Percentiles rank a stretch among this genome's conserved stretches.
phyloP scores from a whole-genome alignment of 1,140 invertebrate species.

The Aplysia californica region DNA sequence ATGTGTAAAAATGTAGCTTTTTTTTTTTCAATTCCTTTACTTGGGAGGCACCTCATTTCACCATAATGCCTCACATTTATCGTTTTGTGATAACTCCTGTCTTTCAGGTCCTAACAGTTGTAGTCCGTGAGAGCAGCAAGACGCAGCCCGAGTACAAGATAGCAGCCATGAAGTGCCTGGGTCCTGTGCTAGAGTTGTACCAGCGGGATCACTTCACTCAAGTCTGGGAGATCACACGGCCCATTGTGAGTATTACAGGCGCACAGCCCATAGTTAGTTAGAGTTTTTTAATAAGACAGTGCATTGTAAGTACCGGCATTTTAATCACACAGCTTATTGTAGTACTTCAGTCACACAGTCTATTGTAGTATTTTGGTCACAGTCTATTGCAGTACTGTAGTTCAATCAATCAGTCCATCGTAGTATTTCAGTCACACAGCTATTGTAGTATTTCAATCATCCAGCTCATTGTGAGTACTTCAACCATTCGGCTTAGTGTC shows the following conservation, averaged over 20 bases:
- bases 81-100: too few species aligned
- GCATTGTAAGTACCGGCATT: too few species aligned
- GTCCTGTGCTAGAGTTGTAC: conserved; percentile 79
- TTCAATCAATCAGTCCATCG: background rate
- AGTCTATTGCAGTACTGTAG: background rate
- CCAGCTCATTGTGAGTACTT: background rate
- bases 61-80: too few species aligned
- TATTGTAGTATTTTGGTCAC: background rate
- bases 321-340: background rate
- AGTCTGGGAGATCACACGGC: conserved; percentile 74
- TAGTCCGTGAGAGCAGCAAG: conserved; percentile 84
- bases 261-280: too few species aligned
- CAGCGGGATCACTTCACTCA: conserved; percentile 81
- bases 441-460: background rate
- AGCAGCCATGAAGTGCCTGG: conserved; percentile 79
- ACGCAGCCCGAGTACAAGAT: conserved; percentile 82
- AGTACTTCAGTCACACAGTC: background rate
- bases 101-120: too few species aligned
- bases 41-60: too few species aligned
- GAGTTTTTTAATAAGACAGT: too few species aligned
- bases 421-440: background rate
- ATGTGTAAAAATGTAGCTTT: too few species aligned
- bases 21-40: too few species aligned
- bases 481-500: too few species aligned
- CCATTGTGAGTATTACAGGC: conserved; percentile 47